A percentile compares a stretch with the other conserved stretches of the same genome.
These are phyloP conservation scores for Aramus guarauna DNA, from an alignment of 2,113 vertebrate species.

Conservation along the genomic window DNA sequence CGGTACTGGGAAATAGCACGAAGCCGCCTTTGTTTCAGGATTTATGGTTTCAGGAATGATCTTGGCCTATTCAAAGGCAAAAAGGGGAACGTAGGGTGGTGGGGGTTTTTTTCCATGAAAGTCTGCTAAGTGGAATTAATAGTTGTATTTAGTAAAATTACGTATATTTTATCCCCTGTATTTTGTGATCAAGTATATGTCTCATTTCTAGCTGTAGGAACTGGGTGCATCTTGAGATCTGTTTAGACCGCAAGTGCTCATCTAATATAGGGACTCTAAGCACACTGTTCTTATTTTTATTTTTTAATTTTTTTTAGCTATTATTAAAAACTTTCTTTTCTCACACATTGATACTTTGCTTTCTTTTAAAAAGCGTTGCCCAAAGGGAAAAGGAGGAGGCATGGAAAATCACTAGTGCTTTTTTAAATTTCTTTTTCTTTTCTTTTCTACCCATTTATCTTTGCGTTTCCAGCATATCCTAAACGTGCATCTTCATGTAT, in stretches of 20 bases:
- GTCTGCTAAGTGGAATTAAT: neutral
- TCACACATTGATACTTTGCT: neutral
- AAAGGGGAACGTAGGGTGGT: neutral
- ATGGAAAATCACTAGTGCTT: neutral
- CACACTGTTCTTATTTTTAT: neutral
- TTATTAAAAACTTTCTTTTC: neutral
- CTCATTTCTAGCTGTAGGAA: neutral
- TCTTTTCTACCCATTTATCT: neutral
- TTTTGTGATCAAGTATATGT: neutral
- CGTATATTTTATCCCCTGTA: neutral
- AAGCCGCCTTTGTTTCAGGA: neutral
- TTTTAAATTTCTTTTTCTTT: neutral
- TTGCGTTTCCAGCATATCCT: neutral
- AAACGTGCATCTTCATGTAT: accelerated
- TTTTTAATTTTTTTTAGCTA: neutral
- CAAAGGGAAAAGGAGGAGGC: neutral
- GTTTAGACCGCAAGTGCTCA: accelerated
- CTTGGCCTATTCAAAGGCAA: neutral
- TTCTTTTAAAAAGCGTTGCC: neutral
- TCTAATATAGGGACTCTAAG: neutral
- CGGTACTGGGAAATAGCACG: neutral
- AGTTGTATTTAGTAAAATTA: neutral
- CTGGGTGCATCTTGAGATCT: neutral
- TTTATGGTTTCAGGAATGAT: neutral
- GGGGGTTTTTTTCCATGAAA: neutral